Evolutionary conservation across 1,140 invertebrate genomes (phyloP).

Genomic region (Drosophila lacteicornis): DNA sequence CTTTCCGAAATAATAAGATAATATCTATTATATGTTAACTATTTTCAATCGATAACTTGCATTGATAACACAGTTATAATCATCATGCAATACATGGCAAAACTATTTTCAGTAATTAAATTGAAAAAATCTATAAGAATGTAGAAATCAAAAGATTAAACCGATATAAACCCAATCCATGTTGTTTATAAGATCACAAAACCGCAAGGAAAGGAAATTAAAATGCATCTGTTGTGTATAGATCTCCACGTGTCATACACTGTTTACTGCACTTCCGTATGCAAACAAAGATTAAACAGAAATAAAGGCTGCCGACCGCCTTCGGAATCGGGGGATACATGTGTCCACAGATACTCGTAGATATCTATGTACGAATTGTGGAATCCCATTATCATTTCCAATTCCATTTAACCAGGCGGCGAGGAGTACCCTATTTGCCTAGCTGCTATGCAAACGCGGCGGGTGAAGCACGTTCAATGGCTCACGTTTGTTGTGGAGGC

Average conservation of each 20-base stretch:
- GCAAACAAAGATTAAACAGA: constrained; percentile 40
- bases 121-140: neutral
- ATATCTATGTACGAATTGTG: constrained; percentile 16
- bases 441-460: constrained; percentile 29
- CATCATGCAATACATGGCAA: neutral
- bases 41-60: neutral
- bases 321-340: neutral
- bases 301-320: constrained; percentile 16
- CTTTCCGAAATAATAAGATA: no score
- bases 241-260: constrained; percentile 12
- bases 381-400: constrained; percentile 49
- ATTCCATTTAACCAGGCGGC: constrained; percentile 34
- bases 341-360: constrained; percentile 6
- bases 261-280: constrained; percentile 28
- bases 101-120: neutral
- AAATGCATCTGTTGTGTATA: constrained; percentile 8
- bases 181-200: constrained; percentile 6
- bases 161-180: neutral
- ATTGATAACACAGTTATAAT: neutral
- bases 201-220: constrained; percentile 5
- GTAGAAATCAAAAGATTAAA: neutral
- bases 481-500: constrained; percentile 33
- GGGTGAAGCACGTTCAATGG: constrained; percentile 13
- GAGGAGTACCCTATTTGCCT: constrained; percentile 23
- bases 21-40: neutral